Evolutionary conservation across 2,888 invertebrate species (phyloP), one percentile per base, ranked within the genome.

Genomic region (Ectropis crepuscularia): DNA sequence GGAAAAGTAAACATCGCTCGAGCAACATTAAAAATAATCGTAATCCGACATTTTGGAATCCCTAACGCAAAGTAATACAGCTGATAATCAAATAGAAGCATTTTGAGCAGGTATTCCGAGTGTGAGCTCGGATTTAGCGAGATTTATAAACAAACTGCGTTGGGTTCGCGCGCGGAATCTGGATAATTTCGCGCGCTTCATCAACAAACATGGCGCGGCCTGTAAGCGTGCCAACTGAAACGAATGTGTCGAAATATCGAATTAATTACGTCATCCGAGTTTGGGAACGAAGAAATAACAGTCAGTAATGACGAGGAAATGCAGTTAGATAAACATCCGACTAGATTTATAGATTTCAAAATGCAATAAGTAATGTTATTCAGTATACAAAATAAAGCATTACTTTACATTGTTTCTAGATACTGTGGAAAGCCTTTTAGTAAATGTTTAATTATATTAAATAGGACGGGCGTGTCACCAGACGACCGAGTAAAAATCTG

Each of bases 181-280:
- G 90, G 88, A 87, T 88, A 87, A 88, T 88, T 90, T 90, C 89
- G 82, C 86, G 86, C 82, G 82, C 74, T 84, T 76, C 68, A 76
- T 80, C 83, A 87, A 88, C 84, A 89, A 88, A 88, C 86, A 88
- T 83, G 84, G 84, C 79, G 84, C 79, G 53, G 77, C 66, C 61
- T 41, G 45, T 11, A 16, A 47, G 65, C 69, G 71, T 63, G 57
- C 50, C 76, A 74, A 73, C 74, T 77, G 76, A 74, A 81, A 80
- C 72, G 71, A 76, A 78, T 76, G 82, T 80, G 82, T 78, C 79
- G 85, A 84, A 84, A 85, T 83, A 80, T 81, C 75, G 68, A 79
- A 82, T 78, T 81, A 80, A 78, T 80, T 76, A 76, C 78, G 75
- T 80, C 75, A 76, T 76, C 72, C 36, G 7, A 50, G 57, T 55